Evolutionary conservation across 2,888 invertebrate genomes (phyloP), one percentile per base, ranked within the genome.

Genomic region (Orthosia incerta): DNA sequence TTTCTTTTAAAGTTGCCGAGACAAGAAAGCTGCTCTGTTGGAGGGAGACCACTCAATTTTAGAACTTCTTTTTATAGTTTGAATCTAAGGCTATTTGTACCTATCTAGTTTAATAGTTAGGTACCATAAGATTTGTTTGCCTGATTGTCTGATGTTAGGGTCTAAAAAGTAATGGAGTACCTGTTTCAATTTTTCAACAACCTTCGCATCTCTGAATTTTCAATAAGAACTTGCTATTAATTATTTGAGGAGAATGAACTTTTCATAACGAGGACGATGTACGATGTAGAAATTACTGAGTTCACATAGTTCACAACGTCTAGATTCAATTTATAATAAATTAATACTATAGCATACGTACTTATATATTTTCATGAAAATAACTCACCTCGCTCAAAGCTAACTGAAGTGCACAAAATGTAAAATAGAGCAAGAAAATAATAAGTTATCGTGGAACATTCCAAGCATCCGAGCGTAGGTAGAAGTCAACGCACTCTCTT

Each of bases 401-500:
- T 50, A 56, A 66, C 72, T 74, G 67, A 65, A 82, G 70, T 70
- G 72, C 48, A 82, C 68, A 76, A 70, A 82, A 76, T 68, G 71
- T 80, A 82, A 87, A 82, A 84, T 83, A 80, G 74, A 83, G 73
- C 71, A 74, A 71, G 72, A 76, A 72, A 78, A 82, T 82, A 74
- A 74, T 78, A 83, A 82, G 71, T 76, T 82, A 80, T 71, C 69
- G 57, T 76, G 72, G 68, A 79, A 78, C 45, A 71, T 81, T 84
- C 81, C 82, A 82, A 82, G 79, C 79, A 83, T 87, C 81, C 82
- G 82, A 82, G 79, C 79, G 84, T 87, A 78, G 82, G 73, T 90
- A 83, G 88, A 86, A 94, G 95, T 95, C 95, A 95, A 95, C 94
- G 95, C 95, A 94, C 95, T 91, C 95, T 91, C 94, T 87, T 89